These are phyloP conservation scores for Galendromus occidentalis DNA, from an alignment of 1,140 invertebrate genomes.

Conservation along the genomic window DNA sequence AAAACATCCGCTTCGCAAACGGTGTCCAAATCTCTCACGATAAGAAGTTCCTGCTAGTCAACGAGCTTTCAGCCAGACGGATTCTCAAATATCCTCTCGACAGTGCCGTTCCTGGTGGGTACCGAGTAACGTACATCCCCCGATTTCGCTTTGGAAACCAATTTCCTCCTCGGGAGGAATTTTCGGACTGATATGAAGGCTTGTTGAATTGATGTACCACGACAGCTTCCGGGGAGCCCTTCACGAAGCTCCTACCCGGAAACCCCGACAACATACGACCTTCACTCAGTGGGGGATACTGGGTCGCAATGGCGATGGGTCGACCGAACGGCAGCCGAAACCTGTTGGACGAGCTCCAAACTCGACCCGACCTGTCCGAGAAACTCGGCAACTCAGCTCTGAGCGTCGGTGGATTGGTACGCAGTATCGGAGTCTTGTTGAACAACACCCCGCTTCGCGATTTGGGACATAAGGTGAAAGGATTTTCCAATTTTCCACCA, in stretches of 20 bases:
- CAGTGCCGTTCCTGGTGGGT: slow-evolving; percentile 14
- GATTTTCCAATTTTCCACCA: no score
- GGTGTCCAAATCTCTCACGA: slow-evolving; percentile 20
- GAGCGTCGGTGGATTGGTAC: background rate
- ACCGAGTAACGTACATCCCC: background rate
- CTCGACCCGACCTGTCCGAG: background rate
- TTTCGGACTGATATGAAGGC: background rate
- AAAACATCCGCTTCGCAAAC: slow-evolving; percentile 18
- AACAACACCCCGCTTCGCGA: background rate
- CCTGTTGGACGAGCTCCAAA: background rate
- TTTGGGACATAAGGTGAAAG: background rate
- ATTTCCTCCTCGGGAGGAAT: background rate
- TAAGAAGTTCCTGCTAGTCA: slow-evolving; percentile 17
- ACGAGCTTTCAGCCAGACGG: slow-evolving; percentile 14
- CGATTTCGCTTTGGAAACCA: background rate
- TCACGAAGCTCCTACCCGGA: background rate
- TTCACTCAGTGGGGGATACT: background rate
- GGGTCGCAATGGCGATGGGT: background rate
- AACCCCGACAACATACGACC: slow-evolving; percentile 2
- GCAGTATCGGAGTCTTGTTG: background rate
- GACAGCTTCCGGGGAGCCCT: background rate
- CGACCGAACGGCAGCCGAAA: background rate
- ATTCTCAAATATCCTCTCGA: slow-evolving; percentile 11
- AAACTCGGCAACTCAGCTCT: background rate
- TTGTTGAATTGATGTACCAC: no score